Evolutionary conservation across 2,888 invertebrate genomes (phyloP).

Genomic region (Erebia aethiops): DNA sequence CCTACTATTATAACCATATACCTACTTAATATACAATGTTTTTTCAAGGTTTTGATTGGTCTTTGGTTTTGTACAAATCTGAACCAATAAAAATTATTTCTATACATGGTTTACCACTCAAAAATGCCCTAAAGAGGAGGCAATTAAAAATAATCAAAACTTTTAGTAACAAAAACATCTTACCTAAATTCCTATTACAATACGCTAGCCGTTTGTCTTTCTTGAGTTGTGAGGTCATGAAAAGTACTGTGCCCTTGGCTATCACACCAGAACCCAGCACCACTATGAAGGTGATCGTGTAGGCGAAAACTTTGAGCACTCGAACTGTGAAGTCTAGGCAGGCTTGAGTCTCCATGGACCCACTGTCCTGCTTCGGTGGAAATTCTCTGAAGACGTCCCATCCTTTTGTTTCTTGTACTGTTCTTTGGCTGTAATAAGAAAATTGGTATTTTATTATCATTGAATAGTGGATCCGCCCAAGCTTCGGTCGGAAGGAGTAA

Average conservation of each 20-base stretch:
- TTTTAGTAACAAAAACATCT: slow-evolving; percentile 37
- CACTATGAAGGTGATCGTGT: slow-evolving; percentile 91
- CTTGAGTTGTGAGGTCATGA: slow-evolving; percentile 95
- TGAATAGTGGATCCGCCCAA: not conserved
- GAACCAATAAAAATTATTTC: too few species aligned
- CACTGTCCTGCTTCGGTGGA: slow-evolving; percentile 93
- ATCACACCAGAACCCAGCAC: slow-evolving; percentile 93
- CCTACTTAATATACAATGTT: too few species aligned
- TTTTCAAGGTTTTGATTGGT: too few species aligned
- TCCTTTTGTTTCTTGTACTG: slow-evolving; percentile 94
- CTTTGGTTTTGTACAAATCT: too few species aligned
- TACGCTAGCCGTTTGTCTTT: slow-evolving; percentile 89
- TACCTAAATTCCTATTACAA: slow-evolving; percentile 94
- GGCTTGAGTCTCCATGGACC: slow-evolving; percentile 93
- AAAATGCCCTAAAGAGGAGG: too few species aligned
- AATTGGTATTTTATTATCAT: not conserved
- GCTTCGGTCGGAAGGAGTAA: too few species aligned
- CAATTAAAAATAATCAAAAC: too few species aligned
- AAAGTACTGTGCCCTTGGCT: slow-evolving; percentile 93
- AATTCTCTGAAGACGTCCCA: slow-evolving; percentile 98
- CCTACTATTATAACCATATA: too few species aligned
- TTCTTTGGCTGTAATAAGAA: slow-evolving; percentile 86
- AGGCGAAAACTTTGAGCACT: slow-evolving; percentile 92
- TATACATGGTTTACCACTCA: too few species aligned
- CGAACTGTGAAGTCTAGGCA: slow-evolving; percentile 89